Evolutionary conservation across 2,888 invertebrate species (phyloP), one percentile per base, ranked within the genome.

Genomic region (Patella ulyssiponensis): DNA sequence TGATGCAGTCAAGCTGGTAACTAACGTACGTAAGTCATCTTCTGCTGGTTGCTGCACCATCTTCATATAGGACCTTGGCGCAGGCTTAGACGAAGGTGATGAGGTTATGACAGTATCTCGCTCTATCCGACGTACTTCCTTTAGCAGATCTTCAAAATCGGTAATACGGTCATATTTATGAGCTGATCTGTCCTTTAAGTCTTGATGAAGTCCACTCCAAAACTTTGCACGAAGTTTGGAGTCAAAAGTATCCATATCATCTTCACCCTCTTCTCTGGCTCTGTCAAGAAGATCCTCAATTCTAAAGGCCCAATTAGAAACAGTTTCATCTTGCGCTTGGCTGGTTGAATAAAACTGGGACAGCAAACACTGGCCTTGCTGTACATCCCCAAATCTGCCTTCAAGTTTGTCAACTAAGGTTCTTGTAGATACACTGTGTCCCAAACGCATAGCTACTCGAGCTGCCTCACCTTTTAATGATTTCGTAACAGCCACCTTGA

Each of bases 361-460:
- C 1, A 58, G n/a, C n/a, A 64, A 14, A 58, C 58, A n/a, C n/a
- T 58, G 58, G 15, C 58, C 58, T 58, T 64, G n/a, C 58, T 64
- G n/a, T 2, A 64, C 58, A 9, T 20, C 20, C 5, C 58, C n/a
- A 64, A 64, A 64, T 17, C 58, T n/a, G 20, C 58, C 20, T 64
- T 64, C n/a, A 20, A 64, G 20, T n/a, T 64, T 64, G 20, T n/a
- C 58, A 4, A 64, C n/a, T 11, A 64, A 64, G 17, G 58, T 17
- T 64, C 20, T 11, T 20, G 20, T 20, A 20, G 58, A 20, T 1
- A 64, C 58, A 64, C 7, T 64, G n/a, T 64, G n/a, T 9, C 58
- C 58, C 20, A 64, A 64, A 20, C 58, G n/a, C 58, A 64, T 64
- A 64, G 58, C 58, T n/a, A 64, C 58, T 64, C 58, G 58, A 64